Conservation (phyloP, 1,140 invertebrate species). For the Atopsyche davidsoni region DNA sequence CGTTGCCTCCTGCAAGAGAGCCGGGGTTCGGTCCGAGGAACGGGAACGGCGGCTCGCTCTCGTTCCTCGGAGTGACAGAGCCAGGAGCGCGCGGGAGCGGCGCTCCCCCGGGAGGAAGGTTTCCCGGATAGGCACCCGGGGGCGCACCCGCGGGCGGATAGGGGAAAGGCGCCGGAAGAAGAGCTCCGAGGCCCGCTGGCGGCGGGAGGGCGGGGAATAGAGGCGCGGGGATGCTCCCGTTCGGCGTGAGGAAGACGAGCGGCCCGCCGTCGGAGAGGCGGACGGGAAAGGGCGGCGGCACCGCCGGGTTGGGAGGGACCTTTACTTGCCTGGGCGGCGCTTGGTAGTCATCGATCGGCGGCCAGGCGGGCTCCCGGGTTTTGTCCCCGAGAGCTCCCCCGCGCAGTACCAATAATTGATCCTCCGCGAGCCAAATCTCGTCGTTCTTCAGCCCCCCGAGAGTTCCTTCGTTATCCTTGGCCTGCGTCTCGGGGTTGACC, state of each 20-base stretch:
- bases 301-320: conserved; percentile 63
- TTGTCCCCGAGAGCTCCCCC: conserved; percentile 61
- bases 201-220: conserved; percentile 44
- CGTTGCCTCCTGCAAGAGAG: conserved; percentile 61
- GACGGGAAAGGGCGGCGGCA: conserved; percentile 85
- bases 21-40: conserved; percentile 50
- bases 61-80: conserved; percentile 51
- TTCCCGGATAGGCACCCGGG: conserved; percentile 50
- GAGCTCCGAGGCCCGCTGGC: conserved; percentile 55
- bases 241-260: conserved; percentile 63
- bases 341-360: conserved; percentile 74
- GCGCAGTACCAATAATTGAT: conserved; percentile 75
- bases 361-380: conserved; percentile 52
- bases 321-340: conserved; percentile 74
- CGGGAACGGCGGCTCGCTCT: conserved; percentile 45
- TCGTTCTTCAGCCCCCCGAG: conserved; percentile 74
- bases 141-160: conserved; percentile 45
- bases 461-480: conserved; percentile 69
- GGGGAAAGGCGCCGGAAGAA: conserved; percentile 49
- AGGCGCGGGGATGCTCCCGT: conserved; percentile 50
- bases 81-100: conserved; percentile 54
- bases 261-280: conserved; percentile 74
- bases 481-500: conserved; percentile 64
- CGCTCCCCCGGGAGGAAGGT: conserved; percentile 55
- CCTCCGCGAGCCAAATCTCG: conserved; percentile 85